Evolutionary conservation across 2,113 vertebrate species (phyloP).

Genomic region (Poicephalus meyeri): DNA sequence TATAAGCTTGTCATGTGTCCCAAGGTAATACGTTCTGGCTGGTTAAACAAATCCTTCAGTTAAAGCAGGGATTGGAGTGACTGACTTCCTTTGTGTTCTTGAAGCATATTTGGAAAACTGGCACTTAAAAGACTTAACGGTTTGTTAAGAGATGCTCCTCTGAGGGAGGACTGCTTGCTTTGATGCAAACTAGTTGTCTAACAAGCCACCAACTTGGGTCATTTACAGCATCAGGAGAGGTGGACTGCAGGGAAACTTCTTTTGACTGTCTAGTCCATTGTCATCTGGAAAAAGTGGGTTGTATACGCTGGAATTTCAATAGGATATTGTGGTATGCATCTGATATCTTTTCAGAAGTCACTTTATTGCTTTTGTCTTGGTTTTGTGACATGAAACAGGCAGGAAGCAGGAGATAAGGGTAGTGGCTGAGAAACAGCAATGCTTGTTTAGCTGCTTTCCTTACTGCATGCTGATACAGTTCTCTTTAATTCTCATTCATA

Average conservation of each 20-base stretch:
- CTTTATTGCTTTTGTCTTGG: neutral
- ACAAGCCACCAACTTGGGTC: neutral
- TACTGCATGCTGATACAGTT: neutral
- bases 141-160: neutral
- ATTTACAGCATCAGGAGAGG: neutral
- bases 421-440: neutral
- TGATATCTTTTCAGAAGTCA: neutral
- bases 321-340: neutral
- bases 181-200: neutral
- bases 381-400: neutral
- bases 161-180: neutral
- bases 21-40: neutral
- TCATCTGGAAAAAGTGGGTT: neutral
- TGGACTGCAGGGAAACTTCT: neutral
- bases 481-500: neutral
- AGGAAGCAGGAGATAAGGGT: neutral
- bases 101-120: neutral
- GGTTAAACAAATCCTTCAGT: conserved; percentile 25
- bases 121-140: neutral
- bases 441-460: neutral
- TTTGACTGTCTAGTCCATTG: neutral
- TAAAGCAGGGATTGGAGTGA: neutral
- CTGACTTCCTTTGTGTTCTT: neutral
- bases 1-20: neutral
- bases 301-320: fast-evolving